A percentile compares a stretch with the other conserved stretches of the same genome.
Conservation (phyloP, 2,888 invertebrate species). For the Drosophila sordidula region DNA sequence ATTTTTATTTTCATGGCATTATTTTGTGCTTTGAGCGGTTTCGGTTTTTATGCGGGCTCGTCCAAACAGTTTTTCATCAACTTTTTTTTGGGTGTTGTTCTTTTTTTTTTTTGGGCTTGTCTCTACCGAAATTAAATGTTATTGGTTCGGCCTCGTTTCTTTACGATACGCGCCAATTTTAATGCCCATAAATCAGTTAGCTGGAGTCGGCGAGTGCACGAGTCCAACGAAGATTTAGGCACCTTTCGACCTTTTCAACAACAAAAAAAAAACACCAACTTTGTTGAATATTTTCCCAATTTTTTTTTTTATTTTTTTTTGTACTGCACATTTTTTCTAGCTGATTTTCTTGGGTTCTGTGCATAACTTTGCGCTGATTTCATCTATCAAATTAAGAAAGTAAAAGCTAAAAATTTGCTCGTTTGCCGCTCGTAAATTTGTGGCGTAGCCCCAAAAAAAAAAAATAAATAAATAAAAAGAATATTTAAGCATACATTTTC, state of each 20-base stretch:
- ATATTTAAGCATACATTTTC: slow-evolving; percentile 20
- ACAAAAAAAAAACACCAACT: slow-evolving; percentile 29
- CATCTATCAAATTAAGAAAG: slow-evolving; percentile 78
- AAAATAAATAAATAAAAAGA: not conserved
- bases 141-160: slow-evolving; percentile 61
- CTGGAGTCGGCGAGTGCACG: slow-evolving; percentile 2
- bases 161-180: slow-evolving; percentile 69
- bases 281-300: slow-evolving; percentile 48
- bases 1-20: slow-evolving; percentile 66
- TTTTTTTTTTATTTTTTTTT: no score
- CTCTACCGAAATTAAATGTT: slow-evolving; percentile 72
- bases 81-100: slow-evolving; percentile 26
- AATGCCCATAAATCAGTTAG: slow-evolving; percentile 63
- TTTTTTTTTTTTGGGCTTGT: slow-evolving; percentile 23
- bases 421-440: slow-evolving; percentile 64
- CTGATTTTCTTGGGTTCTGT: slow-evolving; percentile 18
- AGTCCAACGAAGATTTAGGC: slow-evolving; percentile 48
- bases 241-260: slow-evolving; percentile 58
- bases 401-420: slow-evolving; percentile 58
- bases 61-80: slow-evolving; percentile 69
- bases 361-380: slow-evolving; percentile 73
- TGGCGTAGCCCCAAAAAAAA: slow-evolving; percentile 47
- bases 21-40: slow-evolving; percentile 47
- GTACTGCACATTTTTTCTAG: not conserved
- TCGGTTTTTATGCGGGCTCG: slow-evolving; percentile 35